phyloP scores from a whole-genome alignment of 2,888 invertebrate genomes.

The Xylota sylvarum region DNA sequence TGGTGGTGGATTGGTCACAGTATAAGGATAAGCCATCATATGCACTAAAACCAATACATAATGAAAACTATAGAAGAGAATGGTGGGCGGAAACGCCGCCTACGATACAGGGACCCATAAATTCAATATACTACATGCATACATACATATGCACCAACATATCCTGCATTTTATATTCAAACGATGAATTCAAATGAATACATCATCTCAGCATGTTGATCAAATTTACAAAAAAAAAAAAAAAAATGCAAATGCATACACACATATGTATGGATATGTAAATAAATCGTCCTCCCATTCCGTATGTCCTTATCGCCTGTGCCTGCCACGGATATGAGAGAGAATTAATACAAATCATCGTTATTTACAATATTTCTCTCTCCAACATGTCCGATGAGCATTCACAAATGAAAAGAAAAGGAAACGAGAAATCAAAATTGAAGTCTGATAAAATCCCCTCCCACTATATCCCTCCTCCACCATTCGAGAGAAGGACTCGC shows the following conservation, averaged over 20 bases:
- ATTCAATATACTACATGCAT: neutral
- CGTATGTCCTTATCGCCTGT: too few species aligned
- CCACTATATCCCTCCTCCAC: too few species aligned
- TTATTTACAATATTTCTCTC: neutral
- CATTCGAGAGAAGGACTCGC: conserved; percentile 1
- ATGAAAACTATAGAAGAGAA: neutral
- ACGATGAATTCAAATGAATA: neutral
- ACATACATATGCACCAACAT: too few species aligned
- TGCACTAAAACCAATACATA: neutral
- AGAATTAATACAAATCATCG: conserved; percentile 8
- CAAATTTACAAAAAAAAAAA: neutral
- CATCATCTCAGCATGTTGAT: neutral
- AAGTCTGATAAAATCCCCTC: conserved; percentile 19
- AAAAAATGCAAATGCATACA: too few species aligned
- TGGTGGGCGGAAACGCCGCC: neutral
- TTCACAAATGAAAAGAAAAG: neutral
- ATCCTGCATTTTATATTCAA: neutral
- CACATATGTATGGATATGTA: too few species aligned
- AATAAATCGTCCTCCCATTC: too few species aligned
- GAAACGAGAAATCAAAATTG: conserved; percentile 15
- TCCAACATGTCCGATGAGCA: neutral
- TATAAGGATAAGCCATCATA: conserved; percentile 1
- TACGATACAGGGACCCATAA: neutral
- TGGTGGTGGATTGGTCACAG: conserved; percentile 1
- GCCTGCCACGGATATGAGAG: neutral